Base-by-base conservation (phyloP, 2,113 vertebrate genomes). In the Morone saxatilis region DNA sequence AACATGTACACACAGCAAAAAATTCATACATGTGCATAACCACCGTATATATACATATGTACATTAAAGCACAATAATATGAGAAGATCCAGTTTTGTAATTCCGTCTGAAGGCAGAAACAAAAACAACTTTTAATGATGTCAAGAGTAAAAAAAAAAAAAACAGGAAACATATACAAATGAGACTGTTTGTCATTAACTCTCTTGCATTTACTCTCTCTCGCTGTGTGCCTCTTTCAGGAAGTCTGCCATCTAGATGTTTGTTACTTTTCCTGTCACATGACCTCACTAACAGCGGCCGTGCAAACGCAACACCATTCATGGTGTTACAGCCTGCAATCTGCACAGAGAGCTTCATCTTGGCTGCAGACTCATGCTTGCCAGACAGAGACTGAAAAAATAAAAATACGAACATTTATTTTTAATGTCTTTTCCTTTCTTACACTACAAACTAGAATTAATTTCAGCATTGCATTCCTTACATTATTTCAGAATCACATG, bases 191-290 rank as follows among this genome's bases (percentile, higher is more conserved):
- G 69, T 47, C 12, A 50, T 71, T 48, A 50, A 66, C 10, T 17
- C 9, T 31, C 11, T 10, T 76, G 22, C 22, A n/a, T 41, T 22
- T 43, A 20, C 10, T 12, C 59, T 57, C 25, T 69, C 61, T 79
- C 50, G 31, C 31, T 31, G 31, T 31, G 31, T 73, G 45, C 40
- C 38, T 48, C 53, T 81, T 56, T 84, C 77, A 86, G 87, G 86
- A 86, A 85, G 84, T 80, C 25, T n/a, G 1, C 14, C 31, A 57
- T 76, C 41, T 16, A 73, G 74, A 70, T 84, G 66, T 78, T 82
- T 82, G 70, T 73, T 69, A 53, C 41, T n/a, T 65, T 90, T 92
- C 83, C 81, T 90, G 75, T 88, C 76, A 86, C 62, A 5, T 88
- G 81, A 84, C 71, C 67, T 43, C 31, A 17, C 66, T 20, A 6